Percentiles rank a stretch among this genome's conserved stretches.
These are phyloP conservation scores for Dascyllus trimaculatus DNA, from an alignment of 2,113 vertebrate genomes.

Conservation along the genomic window DNA sequence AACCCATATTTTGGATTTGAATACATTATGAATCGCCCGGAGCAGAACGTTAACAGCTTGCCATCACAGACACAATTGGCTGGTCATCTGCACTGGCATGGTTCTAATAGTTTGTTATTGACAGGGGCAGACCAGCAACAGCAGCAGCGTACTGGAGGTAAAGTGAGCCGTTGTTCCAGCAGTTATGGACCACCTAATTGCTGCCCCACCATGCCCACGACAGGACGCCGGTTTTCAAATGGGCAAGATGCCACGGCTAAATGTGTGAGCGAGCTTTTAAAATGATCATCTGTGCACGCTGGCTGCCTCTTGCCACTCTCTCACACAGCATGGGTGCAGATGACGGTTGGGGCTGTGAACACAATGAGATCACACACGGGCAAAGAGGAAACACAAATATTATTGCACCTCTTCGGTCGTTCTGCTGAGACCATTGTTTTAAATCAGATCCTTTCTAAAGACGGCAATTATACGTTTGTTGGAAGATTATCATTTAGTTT, in stretches of 20 bases:
- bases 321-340: conserved; percentile 36
- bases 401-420: conserved; percentile 32
- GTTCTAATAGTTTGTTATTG: conserved; percentile 76
- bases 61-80: conserved; percentile 65
- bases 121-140: conserved; percentile 49
- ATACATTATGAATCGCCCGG: conserved; percentile 69
- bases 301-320: conserved; percentile 41
- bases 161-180: conserved; percentile 57
- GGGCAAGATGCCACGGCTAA: conserved; percentile 67
- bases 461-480: conserved; percentile 13
- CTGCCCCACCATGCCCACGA: conserved; percentile 32
- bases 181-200: conserved; percentile 67
- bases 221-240: conserved; percentile 52
- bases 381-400: conserved; percentile 47
- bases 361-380: conserved; percentile 31
- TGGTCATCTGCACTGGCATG: conserved; percentile 51
- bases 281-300: conserved; percentile 57
- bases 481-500: conserved; percentile 17
- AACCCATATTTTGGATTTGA: conserved; percentile 73
- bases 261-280: conserved; percentile 66
- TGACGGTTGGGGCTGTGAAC: conserved; percentile 28
- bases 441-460: conserved; percentile 30
- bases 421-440: neutral
- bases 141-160: conserved; percentile 39
- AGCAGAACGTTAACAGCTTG: conserved; percentile 67